Conservation (phyloP, 2,797 vertebrate species). For the Tangara arthus region DNA sequence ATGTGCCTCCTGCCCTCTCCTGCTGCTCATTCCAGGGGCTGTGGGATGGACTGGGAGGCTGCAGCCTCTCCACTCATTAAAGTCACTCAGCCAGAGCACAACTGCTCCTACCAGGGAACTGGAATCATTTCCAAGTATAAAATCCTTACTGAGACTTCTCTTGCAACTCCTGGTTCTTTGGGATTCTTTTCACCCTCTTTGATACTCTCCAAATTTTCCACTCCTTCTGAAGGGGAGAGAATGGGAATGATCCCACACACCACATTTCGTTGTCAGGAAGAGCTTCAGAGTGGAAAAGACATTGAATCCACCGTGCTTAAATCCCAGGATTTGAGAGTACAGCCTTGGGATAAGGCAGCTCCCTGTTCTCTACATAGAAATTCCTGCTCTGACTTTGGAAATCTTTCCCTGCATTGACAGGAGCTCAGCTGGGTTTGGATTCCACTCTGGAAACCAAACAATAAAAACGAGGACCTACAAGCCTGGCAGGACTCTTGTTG, state of each 20-base stretch:
- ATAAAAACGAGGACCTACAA: not conserved
- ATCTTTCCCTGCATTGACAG: not conserved
- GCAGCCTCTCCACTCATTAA: not conserved
- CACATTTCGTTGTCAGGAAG: not conserved
- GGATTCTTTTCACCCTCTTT: not conserved
- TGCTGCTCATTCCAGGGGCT: not conserved
- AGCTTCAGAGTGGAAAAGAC: not conserved
- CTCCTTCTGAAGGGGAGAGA: not conserved
- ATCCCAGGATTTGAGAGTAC: not conserved
- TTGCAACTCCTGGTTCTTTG: rapidly evolving
- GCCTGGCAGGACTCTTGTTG: not conserved
- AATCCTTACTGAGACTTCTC: not conserved
- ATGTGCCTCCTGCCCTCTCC: not conserved
- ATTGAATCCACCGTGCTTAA: not conserved
- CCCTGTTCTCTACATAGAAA: not conserved
- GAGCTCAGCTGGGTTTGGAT: not conserved
- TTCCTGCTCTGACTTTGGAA: not conserved
- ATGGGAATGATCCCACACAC: not conserved
- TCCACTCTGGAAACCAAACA: not conserved
- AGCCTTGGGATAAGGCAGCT: not conserved
- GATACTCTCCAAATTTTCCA: not conserved
- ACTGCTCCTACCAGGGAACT: not conserved
- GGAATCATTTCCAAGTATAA: not conserved
- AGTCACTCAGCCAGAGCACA: not conserved
- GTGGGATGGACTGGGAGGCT: not conserved